Conservation (phyloP, 2,888 invertebrate genomes). For the Diaprepes abbreviatus region DNA sequence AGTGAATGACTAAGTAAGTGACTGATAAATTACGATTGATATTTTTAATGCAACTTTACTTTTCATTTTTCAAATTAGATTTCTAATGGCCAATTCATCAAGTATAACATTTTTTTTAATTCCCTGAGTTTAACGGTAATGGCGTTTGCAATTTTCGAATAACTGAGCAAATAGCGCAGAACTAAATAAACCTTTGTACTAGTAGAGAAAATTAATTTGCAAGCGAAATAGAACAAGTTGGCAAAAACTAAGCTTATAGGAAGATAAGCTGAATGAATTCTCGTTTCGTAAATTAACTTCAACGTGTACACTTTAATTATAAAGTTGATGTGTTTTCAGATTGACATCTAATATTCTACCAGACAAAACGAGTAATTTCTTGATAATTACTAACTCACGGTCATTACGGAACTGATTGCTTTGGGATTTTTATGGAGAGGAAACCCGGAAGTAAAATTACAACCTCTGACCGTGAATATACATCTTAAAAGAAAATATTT, state of each 20-base stretch:
- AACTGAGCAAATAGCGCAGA: constrained; percentile 4
- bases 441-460: too few species aligned
- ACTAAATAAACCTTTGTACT: background rate
- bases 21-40: too few species aligned
- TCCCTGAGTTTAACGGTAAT: background rate
- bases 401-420: too few species aligned
- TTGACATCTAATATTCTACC: background rate
- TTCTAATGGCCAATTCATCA: too few species aligned
- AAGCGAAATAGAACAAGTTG: background rate
- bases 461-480: too few species aligned
- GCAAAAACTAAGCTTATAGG: background rate
- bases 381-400: background rate
- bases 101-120: too few species aligned
- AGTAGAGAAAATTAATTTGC: background rate
- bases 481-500: too few species aligned
- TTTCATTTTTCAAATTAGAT: too few species aligned
- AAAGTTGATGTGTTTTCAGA: background rate
- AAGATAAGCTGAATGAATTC: background rate
- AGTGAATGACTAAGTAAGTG: too few species aligned
- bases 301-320: background rate
- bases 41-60: too few species aligned
- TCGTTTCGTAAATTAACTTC: background rate
- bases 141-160: background rate
- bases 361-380: background rate
- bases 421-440: too few species aligned